A percentile compares a stretch with the other conserved stretches of the same genome.
These are phyloP conservation scores for Aquatica leii DNA, from an alignment of 2,888 invertebrate species.

Conservation along the genomic window DNA sequence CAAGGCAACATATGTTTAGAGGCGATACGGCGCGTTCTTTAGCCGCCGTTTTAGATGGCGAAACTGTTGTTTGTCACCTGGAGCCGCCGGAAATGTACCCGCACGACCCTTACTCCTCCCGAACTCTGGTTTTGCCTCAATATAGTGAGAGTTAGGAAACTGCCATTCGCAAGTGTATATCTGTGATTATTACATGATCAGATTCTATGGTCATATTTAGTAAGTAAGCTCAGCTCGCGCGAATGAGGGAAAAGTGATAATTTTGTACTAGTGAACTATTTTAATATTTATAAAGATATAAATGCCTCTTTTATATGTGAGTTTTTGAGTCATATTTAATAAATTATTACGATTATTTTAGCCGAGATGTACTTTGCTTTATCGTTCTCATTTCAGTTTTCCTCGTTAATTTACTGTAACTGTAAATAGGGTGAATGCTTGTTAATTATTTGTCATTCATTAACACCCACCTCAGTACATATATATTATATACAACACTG, in stretches of 20 bases:
- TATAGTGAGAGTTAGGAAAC: constrained; percentile 69
- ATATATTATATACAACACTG: no score
- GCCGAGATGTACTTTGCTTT: constrained; percentile 19
- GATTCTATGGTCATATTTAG: constrained; percentile 55
- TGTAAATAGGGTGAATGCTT: constrained; percentile 33
- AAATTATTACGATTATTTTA: constrained; percentile 33
- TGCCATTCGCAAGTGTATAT: constrained; percentile 62
- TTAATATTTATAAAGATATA: constrained; percentile 58
- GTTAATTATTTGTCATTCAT: constrained; percentile 16
- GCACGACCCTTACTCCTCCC: constrained; percentile 64
- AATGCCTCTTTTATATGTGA: constrained; percentile 57
- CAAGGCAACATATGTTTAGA: constrained; percentile 63
- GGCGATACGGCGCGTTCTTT: constrained; percentile 68
- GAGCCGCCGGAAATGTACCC: constrained; percentile 71
- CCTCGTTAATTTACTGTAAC: constrained; percentile 28
- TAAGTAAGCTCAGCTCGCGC: constrained; percentile 59
- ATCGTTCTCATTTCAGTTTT: constrained; percentile 21
- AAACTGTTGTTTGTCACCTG: constrained; percentile 86
- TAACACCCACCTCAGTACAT: background rate
- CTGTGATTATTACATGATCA: constrained; percentile 62
- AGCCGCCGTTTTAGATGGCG: constrained; percentile 84
- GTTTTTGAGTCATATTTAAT: constrained; percentile 55
- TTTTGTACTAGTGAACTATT: constrained; percentile 61
- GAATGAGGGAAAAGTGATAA: constrained; percentile 60
- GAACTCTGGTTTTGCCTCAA: constrained; percentile 66